Evolutionary conservation across 1,140 invertebrate species (phyloP).

Genomic region (Bombus affinis): DNA sequence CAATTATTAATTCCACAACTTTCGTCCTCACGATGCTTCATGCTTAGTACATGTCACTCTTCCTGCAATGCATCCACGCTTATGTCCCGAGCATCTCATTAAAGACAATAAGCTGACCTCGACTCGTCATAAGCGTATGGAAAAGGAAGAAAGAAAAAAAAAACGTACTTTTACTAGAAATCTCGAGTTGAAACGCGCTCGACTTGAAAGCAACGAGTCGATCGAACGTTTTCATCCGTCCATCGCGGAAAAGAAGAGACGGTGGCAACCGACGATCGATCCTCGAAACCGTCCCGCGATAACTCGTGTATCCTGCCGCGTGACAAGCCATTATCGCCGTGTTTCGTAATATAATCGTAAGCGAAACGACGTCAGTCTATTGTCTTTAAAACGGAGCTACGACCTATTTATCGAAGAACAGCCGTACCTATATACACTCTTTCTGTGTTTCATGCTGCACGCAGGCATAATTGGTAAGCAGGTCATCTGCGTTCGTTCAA

Average conservation of each 20-base stretch:
- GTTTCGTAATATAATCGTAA: conserved; percentile 52
- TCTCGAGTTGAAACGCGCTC: neutral
- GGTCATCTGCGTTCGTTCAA: conserved; percentile 50
- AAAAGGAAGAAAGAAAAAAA: neutral
- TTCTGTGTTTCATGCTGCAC: conserved; percentile 78
- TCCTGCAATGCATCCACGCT: neutral
- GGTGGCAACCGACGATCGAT: conserved; percentile 23
- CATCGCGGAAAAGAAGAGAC: conserved; percentile 12
- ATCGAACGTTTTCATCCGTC: conserved; percentile 3
- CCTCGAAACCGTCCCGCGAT: conserved; percentile 35
- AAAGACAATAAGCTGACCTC: conserved; percentile 24
- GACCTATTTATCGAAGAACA: conserved; percentile 60
- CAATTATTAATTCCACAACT: neutral
- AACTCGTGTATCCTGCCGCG: conserved; percentile 48
- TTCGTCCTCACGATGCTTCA: neutral
- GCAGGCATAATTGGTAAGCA: conserved; percentile 82
- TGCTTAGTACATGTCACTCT: neutral
- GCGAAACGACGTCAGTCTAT: conserved; percentile 64
- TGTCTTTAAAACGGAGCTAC: conserved; percentile 61
- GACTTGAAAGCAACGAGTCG: neutral
- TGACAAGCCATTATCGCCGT: conserved; percentile 47
- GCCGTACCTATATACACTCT: conserved; percentile 59
- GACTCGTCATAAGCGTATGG: neutral
- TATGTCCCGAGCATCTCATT: neutral
- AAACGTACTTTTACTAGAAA: neutral